A percentile compares a stretch with the other conserved stretches of the same genome.
Conservation (phyloP, 2,797 vertebrate species). For the Falco berigora region DNA sequence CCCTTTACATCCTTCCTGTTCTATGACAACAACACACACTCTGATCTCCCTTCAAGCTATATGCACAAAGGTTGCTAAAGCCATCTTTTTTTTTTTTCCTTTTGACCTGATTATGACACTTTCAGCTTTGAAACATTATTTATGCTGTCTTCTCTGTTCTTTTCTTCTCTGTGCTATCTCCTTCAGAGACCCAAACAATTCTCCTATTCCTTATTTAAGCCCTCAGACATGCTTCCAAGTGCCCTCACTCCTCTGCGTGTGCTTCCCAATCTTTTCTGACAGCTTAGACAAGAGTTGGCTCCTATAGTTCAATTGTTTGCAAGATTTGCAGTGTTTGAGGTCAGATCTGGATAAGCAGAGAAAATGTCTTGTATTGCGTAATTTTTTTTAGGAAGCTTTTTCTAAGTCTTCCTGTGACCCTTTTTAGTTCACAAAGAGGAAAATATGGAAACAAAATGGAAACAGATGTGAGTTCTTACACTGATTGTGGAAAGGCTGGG, state of each 20-base stretch:
- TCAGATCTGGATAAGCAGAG: background rate
- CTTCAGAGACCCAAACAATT: conserved; percentile 5
- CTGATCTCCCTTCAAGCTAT: background rate
- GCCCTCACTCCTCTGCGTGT: background rate
- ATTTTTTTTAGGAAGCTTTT: background rate
- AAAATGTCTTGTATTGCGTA: background rate
- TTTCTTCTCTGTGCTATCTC: background rate
- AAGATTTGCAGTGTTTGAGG: background rate
- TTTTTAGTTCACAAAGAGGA: background rate
- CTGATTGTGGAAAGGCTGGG: background rate
- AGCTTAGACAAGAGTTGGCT: background rate
- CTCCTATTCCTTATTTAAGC: background rate
- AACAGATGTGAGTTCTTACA: background rate
- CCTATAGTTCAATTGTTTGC: background rate
- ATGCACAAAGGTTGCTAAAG: background rate
- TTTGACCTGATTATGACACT: conserved; percentile 5
- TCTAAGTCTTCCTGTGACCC: background rate
- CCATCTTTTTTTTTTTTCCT: background rate
- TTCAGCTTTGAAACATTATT: conserved; percentile 16
- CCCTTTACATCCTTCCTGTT: background rate
- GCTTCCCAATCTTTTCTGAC: background rate
- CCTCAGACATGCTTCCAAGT: conserved; percentile 3
- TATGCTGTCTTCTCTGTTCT: background rate
- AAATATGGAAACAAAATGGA: background rate
- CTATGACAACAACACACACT: background rate